A percentile compares a stretch with the other conserved stretches of the same genome.
These are phyloP conservation scores for Neodiprion fabricii DNA, from an alignment of 1,140 invertebrate species.

Conservation along the genomic window DNA sequence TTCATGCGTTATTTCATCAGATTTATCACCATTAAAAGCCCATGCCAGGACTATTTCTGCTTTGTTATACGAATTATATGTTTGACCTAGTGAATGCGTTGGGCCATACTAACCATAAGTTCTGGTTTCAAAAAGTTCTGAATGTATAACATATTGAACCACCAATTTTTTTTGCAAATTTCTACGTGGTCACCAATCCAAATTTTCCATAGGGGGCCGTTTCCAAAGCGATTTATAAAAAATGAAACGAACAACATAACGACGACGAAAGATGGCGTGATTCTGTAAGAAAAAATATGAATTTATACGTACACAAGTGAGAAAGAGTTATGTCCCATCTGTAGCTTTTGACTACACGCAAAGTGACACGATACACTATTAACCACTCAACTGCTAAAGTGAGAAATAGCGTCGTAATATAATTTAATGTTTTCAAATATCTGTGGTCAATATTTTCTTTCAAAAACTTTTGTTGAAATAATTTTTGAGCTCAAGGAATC, in stretches of 20 bases:
- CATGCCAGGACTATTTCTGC: too few species aligned
- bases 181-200: neutral
- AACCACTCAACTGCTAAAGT: too few species aligned
- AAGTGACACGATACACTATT: too few species aligned
- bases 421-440: too few species aligned
- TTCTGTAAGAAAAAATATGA: conserved; percentile 30
- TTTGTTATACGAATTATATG: conserved; percentile 27
- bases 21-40: too few species aligned
- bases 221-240: conserved; percentile 62
- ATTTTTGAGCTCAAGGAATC: too few species aligned
- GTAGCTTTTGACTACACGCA: too few species aligned
- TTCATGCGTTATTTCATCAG: neutral
- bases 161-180: conserved; percentile 63
- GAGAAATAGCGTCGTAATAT: too few species aligned
- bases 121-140: conserved; percentile 64
- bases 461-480: too few species aligned
- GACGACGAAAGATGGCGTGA: conserved; percentile 67
- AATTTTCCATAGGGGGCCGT: conserved; percentile 66
- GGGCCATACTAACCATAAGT: conserved; percentile 39
- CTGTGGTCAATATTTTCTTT: too few species aligned
- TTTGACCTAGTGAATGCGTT: conserved; percentile 27
- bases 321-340: too few species aligned
- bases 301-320: too few species aligned
- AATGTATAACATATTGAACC: conserved; percentile 66
- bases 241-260: conserved; percentile 64